Evolutionary conservation across 1,140 invertebrate species (phyloP).

Genomic region (Nebria ingens): DNA sequence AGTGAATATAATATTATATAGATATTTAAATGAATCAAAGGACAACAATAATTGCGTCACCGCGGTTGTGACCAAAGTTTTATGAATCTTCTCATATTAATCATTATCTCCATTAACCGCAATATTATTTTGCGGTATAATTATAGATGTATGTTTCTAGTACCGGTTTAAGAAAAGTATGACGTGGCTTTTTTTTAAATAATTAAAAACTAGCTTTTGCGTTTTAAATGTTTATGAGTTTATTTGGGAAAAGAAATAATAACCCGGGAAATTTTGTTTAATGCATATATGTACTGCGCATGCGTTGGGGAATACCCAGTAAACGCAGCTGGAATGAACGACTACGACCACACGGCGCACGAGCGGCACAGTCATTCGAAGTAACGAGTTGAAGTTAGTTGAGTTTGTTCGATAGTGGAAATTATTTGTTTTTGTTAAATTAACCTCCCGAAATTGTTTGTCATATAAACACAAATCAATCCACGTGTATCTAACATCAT

Average conservation of each 20-base stretch:
- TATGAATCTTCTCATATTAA: too few relatives aligned
- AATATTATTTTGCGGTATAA: background rate
- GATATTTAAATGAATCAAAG: too few relatives aligned
- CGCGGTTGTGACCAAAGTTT: too few relatives aligned
- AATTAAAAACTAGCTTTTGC: too few relatives aligned
- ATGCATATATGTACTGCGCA: background rate
- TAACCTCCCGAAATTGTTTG: background rate
- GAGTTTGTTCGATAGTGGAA: background rate
- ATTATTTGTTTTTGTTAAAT: background rate
- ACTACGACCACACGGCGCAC: too few relatives aligned
- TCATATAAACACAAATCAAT: background rate
- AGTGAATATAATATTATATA: background rate
- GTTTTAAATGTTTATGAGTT: too few relatives aligned
- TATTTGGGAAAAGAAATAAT: background rate
- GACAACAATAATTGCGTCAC: too few relatives aligned
- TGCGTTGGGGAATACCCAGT: conserved; percentile 4
- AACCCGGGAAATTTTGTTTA: conserved; percentile 2
- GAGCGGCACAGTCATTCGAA: background rate
- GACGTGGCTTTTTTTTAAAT: background rate
- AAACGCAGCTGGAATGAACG: background rate
- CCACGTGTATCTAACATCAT: background rate
- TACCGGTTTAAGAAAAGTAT: too few relatives aligned
- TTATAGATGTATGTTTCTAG: too few relatives aligned
- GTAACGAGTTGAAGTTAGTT: background rate
- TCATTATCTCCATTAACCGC: too few relatives aligned